A percentile compares a stretch with the other conserved stretches of the same genome.
These are phyloP conservation scores for Cherax quadricarinatus DNA, from an alignment of 1,140 invertebrate species.

Conservation along the genomic window DNA sequence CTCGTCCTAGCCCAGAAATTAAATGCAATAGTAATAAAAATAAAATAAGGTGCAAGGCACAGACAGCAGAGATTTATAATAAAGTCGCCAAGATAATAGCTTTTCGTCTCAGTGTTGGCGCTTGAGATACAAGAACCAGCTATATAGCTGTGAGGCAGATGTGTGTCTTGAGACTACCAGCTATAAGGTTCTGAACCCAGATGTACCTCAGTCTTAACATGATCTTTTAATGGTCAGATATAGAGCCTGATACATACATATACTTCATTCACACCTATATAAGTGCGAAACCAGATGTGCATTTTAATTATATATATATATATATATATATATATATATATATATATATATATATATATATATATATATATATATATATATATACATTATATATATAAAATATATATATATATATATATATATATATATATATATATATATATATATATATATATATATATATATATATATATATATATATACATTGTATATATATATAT, in stretches of 20 bases:
- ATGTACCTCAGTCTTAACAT: background rate
- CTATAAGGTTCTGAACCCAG: background rate
- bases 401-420: constrained; percentile 4
- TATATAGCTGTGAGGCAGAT: background rate
- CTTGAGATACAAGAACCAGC: background rate
- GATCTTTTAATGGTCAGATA: background rate
- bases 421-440: constrained; percentile 9
- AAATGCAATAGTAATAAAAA: no score
- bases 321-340: constrained; percentile 9
- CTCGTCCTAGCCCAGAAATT: no score
- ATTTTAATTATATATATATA: background rate
- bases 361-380: constrained; percentile 1
- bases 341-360: constrained; percentile 6
- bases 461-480: no score
- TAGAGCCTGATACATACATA: background rate
- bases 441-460: constrained; percentile 13
- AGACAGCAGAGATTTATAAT: no score
- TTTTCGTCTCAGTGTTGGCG: no score
- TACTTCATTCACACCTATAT: background rate
- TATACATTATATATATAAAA: no score
- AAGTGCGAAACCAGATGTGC: background rate
- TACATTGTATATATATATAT: no score
- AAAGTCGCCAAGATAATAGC: no score
- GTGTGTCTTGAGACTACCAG: background rate
- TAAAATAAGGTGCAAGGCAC: no score